A percentile compares a stretch with the other conserved stretches of the same genome.
phyloP scores from a whole-genome alignment of 2,113 vertebrate species.

The Panthera uncia region DNA sequence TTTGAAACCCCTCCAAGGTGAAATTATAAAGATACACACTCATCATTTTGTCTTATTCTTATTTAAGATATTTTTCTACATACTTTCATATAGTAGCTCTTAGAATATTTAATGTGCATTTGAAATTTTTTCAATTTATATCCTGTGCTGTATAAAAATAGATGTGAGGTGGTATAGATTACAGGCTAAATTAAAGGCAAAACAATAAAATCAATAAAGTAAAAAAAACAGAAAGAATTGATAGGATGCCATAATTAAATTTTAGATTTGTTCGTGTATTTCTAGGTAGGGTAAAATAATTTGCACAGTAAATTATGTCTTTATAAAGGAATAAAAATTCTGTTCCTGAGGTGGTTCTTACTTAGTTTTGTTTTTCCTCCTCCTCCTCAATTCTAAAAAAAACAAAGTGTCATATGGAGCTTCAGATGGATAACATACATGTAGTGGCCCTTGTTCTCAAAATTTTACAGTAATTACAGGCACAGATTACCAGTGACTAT shows the following conservation, averaged over 20 bases:
- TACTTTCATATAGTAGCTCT: neutral
- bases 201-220: neutral
- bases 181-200: neutral
- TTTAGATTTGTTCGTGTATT: slow-evolving; percentile 9
- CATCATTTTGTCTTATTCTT: neutral
- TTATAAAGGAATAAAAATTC: neutral
- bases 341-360: neutral
- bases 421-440: neutral
- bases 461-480: neutral
- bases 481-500: neutral
- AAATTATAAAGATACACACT: neutral
- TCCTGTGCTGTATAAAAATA: neutral
- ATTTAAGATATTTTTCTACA: neutral
- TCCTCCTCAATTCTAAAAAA: neutral
- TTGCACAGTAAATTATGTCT: neutral
- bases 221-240: neutral
- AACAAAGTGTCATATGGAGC: neutral
- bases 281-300: neutral
- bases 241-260: neutral
- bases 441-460: neutral
- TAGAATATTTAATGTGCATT: neutral
- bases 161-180: neutral
- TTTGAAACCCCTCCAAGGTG: neutral
- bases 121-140: neutral
- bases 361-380: neutral